Base-by-base conservation (phyloP, 1,140 invertebrate genomes). In the Trichonephila clavata region DNA sequence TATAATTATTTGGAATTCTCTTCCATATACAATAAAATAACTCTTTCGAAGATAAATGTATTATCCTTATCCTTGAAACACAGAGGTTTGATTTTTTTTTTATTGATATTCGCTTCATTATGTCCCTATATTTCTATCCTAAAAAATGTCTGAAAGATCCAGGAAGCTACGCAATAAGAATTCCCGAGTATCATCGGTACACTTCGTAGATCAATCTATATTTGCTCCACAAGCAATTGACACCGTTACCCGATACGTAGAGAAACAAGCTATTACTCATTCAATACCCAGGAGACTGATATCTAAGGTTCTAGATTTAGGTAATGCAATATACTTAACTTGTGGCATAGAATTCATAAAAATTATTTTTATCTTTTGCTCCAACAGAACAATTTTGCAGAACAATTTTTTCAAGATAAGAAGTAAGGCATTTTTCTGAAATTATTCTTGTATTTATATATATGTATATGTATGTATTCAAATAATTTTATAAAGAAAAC, bases 171-270 rank as follows among this genome's bases (percentile, higher is more conserved):
- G 13, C 32, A 77, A 77, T 77, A 77, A 27, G 71, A 77, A 77
- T 77, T 77, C 71, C 27, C 27, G 71, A 39, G 27, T 32, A 77
- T 27, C 32, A 32, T 77, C 27, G 27, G 71, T 39, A 77, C 71
- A 18, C 27, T 39, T 77, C 71, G 5, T 27, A 32, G 71, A 77
- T 77, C 71, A 77, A 77, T 77, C 71, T 77, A 77, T 77, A 39
- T 77, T 77, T 77, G 27, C 71, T 77, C 27, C 71, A 18, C 27
- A 8, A 77, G 27, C 71, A 77, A 77, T 77, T 77, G 71, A 77
- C 71, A 27, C 71, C 16, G 71, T 39, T 39, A 77, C 13, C 32
- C 71, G 71, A 77, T 77, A 77, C 39, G 27, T 10, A 20, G 71
- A 27, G 27, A 77, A 39, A 77, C 71, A 77, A 32, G 20, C 27